phyloP scores from a whole-genome alignment of 1,140 invertebrate species.

The Trypoxylus dichotomus region DNA sequence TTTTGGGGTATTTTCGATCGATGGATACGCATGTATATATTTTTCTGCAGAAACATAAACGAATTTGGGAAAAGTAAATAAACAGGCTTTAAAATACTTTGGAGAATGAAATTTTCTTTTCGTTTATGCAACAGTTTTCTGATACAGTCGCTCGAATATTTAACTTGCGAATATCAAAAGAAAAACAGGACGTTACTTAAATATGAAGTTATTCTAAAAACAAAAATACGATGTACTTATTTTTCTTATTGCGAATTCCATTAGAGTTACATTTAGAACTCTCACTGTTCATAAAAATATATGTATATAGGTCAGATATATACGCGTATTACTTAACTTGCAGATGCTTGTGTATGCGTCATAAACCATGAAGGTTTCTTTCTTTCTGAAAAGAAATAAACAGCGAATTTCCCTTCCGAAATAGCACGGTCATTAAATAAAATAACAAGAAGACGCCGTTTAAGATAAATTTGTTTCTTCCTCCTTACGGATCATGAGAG shows the following conservation, averaged over 20 bases:
- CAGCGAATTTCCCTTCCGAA: not conserved
- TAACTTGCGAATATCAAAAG: not conserved
- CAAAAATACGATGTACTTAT: not conserved
- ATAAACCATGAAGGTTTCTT: not conserved
- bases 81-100: not conserved
- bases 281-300: not conserved
- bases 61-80: not conserved
- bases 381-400: not conserved
- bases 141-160: not conserved
- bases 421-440: not conserved
- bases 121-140: not conserved
- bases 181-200: not conserved
- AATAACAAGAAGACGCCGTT: not conserved
- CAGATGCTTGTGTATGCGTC: not conserved
- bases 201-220: too few species aligned
- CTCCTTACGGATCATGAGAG: not conserved
- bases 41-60: not conserved
- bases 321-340: not conserved
- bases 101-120: not conserved
- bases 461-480: conserved; percentile 4
- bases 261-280: not conserved
- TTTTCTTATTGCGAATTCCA: not conserved
- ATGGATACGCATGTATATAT: not conserved
- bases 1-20: not conserved
- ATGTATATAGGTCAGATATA: not conserved